Evolutionary conservation across 2,888 invertebrate species (phyloP).

Genomic region (Pelosia muscerda): DNA sequence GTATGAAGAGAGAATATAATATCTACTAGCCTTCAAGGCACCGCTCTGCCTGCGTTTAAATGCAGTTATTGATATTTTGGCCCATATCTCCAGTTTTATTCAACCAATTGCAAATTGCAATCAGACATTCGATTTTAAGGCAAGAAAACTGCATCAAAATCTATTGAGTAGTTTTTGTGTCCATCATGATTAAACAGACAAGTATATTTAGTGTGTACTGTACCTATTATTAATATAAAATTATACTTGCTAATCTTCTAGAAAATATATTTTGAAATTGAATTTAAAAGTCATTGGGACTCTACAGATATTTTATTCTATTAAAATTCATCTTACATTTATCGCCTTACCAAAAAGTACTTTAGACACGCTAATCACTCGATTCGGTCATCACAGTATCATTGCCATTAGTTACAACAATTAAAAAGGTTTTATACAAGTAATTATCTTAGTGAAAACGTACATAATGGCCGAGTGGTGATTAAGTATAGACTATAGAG

Average conservation of each 20-base stretch:
- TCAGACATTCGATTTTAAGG: too few species aligned
- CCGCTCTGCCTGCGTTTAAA: too few species aligned
- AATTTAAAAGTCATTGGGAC: not conserved
- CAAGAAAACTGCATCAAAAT: too few species aligned
- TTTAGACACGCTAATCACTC: not conserved
- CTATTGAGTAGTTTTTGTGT: too few species aligned
- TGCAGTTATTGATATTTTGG: too few species aligned
- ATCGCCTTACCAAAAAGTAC: not conserved
- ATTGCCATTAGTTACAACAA: conserved; percentile 10
- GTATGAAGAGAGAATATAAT: too few species aligned
- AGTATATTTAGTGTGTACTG: too few species aligned
- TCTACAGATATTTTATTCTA: not conserved
- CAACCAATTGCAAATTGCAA: too few species aligned
- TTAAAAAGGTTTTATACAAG: conserved; percentile 9
- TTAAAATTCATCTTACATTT: not conserved
- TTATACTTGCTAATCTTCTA: not conserved
- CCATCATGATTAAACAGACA: too few species aligned
- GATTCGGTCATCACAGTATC: conserved; percentile 3
- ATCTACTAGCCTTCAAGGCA: too few species aligned
- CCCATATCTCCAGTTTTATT: too few species aligned
- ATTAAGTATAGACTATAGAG: conserved; percentile 14
- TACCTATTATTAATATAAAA: too few species aligned
- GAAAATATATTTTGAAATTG: not conserved
- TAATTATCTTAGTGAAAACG: conserved; percentile 14
- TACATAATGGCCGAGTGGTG: not conserved